phyloP scores from a whole-genome alignment of 2,113 vertebrate species.

The Ptilonorhynchus violaceus region DNA sequence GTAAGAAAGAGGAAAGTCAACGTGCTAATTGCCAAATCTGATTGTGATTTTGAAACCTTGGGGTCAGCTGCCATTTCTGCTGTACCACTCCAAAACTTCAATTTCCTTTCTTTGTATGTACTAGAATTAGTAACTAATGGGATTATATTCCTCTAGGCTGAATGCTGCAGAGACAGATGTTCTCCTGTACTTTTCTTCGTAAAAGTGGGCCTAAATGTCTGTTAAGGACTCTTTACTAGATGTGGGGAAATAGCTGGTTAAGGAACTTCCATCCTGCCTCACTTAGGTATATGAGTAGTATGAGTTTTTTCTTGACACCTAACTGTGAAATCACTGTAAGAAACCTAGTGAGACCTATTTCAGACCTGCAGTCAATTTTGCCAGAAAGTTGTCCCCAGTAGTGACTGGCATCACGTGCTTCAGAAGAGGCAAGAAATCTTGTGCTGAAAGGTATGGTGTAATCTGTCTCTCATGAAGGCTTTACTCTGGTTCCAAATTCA shows the following conservation, averaged over 20 bases:
- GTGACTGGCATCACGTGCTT: neutral
- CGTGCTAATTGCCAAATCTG: neutral
- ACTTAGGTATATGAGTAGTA: neutral
- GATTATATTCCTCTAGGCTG: neutral
- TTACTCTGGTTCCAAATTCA: neutral
- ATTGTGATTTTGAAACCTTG: neutral
- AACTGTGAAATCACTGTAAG: neutral
- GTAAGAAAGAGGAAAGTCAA: neutral
- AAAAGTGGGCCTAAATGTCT: neutral
- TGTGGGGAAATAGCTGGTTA: neutral
- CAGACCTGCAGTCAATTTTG: neutral
- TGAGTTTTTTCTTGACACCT: neutral
- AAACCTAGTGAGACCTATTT: neutral
- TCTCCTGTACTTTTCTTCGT: neutral
- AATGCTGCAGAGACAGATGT: neutral
- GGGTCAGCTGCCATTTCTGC: neutral
- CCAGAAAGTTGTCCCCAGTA: neutral
- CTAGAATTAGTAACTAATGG: neutral
- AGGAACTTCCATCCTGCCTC: neutral
- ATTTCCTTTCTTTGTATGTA: neutral
- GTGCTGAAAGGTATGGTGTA: neutral
- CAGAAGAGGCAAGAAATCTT: neutral
- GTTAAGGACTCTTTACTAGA: neutral
- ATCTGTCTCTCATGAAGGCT: neutral
- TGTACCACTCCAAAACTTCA: neutral